Evolutionary conservation across 2,888 invertebrate species (phyloP).

Genomic region (Pasiphila rectangulata): DNA sequence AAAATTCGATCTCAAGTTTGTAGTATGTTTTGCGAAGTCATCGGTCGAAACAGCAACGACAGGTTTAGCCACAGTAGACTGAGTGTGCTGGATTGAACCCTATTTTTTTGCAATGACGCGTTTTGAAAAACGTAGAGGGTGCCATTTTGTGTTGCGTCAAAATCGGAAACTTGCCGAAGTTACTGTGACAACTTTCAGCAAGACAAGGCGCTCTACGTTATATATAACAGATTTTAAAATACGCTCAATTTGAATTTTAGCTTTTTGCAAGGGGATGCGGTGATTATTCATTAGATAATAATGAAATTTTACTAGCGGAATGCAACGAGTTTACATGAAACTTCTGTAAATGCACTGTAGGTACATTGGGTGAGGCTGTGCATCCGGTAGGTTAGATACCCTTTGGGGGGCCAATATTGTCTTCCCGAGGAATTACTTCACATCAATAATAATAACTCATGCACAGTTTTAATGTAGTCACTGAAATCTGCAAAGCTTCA

Average conservation of each 20-base stretch:
- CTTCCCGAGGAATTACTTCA: constrained; percentile 4
- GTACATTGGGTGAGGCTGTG: neutral
- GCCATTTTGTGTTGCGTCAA: constrained; percentile 1
- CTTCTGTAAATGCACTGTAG: no score
- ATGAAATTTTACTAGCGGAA: no score
- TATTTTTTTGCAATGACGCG: no score
- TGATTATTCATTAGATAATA: no score
- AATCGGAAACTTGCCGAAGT: no score
- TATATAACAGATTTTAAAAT: neutral
- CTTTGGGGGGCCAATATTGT: constrained; percentile 7
- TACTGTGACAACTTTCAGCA: no score
- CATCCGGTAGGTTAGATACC: neutral
- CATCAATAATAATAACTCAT: neutral
- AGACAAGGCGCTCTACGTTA: no score
- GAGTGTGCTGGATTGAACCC: neutral
- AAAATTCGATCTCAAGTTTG: constrained; percentile 5
- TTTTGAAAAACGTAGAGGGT: no score
- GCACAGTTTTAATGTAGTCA: neutral
- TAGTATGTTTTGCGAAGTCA: constrained; percentile 1
- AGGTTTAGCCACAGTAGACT: neutral
- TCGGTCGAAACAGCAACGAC: neutral
- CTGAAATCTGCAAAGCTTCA: neutral
- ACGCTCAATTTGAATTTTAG: constrained; percentile 4
- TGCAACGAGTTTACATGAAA: no score
- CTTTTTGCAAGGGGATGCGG: constrained; percentile 4